A percentile compares a stretch with the other conserved stretches of the same genome.
Evolutionary conservation across 1,140 invertebrate genomes (phyloP).

Genomic region (Pogonomyrmex barbatus): DNA sequence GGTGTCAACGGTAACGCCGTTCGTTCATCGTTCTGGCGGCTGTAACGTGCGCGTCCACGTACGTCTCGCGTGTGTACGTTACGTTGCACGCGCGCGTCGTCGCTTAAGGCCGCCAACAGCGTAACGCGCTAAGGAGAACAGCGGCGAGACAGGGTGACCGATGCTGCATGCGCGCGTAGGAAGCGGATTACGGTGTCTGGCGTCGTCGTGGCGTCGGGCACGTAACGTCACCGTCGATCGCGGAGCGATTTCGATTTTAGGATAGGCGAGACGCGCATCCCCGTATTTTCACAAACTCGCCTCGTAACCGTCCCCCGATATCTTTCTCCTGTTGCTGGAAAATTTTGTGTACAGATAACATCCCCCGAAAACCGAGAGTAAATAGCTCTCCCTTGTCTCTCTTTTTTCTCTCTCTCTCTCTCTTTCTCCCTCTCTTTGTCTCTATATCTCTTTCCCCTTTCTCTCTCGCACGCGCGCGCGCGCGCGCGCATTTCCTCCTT

Average conservation of each 20-base stretch:
- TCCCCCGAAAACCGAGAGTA: slow-evolving; percentile 24
- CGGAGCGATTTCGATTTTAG: slow-evolving; percentile 34
- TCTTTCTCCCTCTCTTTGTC: no score
- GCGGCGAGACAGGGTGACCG: slow-evolving; percentile 20
- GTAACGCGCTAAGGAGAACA: slow-evolving; percentile 56
- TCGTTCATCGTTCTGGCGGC: neutral
- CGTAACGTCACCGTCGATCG: neutral
- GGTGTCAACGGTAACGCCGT: slow-evolving; percentile 26
- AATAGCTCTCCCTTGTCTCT: slow-evolving; percentile 2
- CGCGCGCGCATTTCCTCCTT: neutral
- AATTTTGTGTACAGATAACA: slow-evolving; percentile 7
- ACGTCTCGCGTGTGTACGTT: neutral
- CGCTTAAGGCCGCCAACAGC: slow-evolving; percentile 35
- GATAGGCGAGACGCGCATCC: neutral
- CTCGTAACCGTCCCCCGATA: neutral
- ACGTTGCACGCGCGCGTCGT: neutral
- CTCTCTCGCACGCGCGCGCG: neutral
- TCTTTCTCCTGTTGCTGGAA: neutral
- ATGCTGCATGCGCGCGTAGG: slow-evolving; percentile 8
- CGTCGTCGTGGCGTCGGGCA: slow-evolving; percentile 32
- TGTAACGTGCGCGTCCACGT: neutral
- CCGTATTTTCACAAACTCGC: neutral
- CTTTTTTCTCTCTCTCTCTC: no score
- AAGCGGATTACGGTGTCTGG: slow-evolving; percentile 30
- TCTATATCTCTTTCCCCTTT: no score